phyloP scores from a whole-genome alignment of 2,113 vertebrate genomes.

The Pseudolaguvia tuberculata region DNA sequence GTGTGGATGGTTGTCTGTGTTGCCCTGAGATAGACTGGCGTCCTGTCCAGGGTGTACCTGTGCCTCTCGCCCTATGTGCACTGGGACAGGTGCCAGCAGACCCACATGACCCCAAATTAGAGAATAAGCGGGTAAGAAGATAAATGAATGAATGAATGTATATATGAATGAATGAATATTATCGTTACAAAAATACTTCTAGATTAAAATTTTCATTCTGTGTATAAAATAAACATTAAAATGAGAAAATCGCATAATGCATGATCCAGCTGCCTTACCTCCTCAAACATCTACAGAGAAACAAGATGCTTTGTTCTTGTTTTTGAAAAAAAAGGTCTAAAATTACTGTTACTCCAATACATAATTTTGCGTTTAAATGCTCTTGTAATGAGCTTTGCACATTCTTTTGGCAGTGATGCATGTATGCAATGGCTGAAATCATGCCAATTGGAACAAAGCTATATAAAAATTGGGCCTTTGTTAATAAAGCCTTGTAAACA shows the following conservation, averaged over 20 bases:
- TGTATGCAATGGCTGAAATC: slow-evolving; percentile 48
- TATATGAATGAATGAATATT: no score
- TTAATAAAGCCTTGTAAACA: slow-evolving; percentile 43
- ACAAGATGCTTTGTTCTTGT: neutral
- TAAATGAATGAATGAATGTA: no score
- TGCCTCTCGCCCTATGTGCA: no score
- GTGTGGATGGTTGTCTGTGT: no score
- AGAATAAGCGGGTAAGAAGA: no score
- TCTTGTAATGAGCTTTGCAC: slow-evolving; percentile 46
- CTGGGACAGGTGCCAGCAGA: no score
- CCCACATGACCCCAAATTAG: no score
- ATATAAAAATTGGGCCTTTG: slow-evolving; percentile 40
- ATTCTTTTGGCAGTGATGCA: slow-evolving; percentile 35
- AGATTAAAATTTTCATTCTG: slow-evolving; percentile 60
- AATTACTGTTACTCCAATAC: slow-evolving; percentile 23
- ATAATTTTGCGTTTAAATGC: slow-evolving; percentile 42
- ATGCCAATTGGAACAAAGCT: slow-evolving; percentile 46
- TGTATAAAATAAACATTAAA: slow-evolving; percentile 47
- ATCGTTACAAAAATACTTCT: slow-evolving; percentile 62
- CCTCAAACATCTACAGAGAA: slow-evolving; percentile 22
- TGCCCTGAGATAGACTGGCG: no score
- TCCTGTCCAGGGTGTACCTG: no score
- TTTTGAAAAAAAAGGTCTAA: no score
- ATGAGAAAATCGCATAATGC: slow-evolving; percentile 34
- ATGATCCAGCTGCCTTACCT: slow-evolving; percentile 25